These are phyloP conservation scores for Pagetopsis macropterus DNA, from an alignment of 2,797 vertebrate genomes.

Conservation along the genomic window DNA sequence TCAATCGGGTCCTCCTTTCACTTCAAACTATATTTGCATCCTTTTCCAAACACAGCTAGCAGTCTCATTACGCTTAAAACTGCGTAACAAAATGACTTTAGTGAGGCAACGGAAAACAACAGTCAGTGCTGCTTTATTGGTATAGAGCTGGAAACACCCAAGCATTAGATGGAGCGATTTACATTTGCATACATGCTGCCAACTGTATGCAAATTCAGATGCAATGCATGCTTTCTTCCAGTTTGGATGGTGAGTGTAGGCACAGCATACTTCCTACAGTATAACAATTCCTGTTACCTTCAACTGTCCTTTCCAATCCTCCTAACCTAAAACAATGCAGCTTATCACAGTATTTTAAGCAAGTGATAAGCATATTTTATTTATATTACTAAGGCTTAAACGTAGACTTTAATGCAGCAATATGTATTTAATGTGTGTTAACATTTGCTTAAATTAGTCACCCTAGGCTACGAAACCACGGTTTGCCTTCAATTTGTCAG, in stretches of 20 bases:
- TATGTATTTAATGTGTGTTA: not conserved
- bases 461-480: not conserved
- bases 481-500: not conserved
- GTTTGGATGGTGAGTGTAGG: not conserved
- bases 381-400: not conserved
- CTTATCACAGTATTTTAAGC: not conserved
- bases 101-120: not conserved
- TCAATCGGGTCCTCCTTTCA: no score
- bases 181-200: conserved; percentile 1
- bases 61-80: conserved; percentile 3
- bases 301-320: not conserved
- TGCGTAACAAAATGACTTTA: not conserved
- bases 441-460: not conserved
- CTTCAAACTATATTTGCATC: not conserved
- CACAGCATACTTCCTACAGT: not conserved
- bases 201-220: not conserved
- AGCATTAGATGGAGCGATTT: not conserved
- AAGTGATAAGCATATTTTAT: not conserved
- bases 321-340: not conserved
- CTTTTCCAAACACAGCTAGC: conserved; percentile 6
- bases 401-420: not conserved
- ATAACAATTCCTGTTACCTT: not conserved
- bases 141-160: not conserved
- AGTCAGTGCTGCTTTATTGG: not conserved
- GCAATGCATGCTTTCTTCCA: not conserved